Conservation (phyloP, 37 sponge, comb jelly and placozoan genomes). For the Ephydatia muelleri region DNA sequence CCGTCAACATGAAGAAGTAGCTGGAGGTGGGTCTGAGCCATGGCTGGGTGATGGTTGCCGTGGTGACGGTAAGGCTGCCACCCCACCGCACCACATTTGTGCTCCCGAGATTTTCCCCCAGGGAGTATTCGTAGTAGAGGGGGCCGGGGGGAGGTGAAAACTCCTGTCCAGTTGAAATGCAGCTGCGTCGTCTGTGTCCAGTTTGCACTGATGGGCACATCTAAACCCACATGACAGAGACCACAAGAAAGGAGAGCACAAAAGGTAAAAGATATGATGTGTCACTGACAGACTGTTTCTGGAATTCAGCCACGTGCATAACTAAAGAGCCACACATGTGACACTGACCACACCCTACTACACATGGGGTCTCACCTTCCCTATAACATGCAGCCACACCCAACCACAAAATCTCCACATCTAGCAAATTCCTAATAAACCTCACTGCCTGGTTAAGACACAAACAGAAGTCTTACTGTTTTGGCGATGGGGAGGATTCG, state of each 20-base stretch:
- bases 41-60: not conserved
- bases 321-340: too few relatives aligned
- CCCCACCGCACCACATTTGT: conserved; percentile 33
- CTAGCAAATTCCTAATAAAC: too few relatives aligned
- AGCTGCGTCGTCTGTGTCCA: conserved; percentile 14
- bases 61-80: conserved; percentile 33
- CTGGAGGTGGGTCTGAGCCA: conserved; percentile 14
- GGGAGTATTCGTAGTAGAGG: conserved; percentile 69
- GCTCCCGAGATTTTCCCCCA: conserved; percentile 63
- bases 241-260: not conserved
- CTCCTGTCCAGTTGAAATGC: conserved; percentile 55
- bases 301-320: too few relatives aligned
- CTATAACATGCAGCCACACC: too few relatives aligned
- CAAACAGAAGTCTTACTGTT: not conserved
- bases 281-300: too few relatives aligned
- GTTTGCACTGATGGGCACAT: conserved; percentile 10
- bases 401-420: too few relatives aligned
- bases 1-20: conserved; percentile 62
- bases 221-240: too few relatives aligned
- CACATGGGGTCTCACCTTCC: too few relatives aligned
- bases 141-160: conserved; percentile 45
- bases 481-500: conserved; percentile 13
- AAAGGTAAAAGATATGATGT: not conserved
- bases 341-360: too few relatives aligned
- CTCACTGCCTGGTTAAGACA: not conserved